A percentile compares a stretch with the other conserved stretches of the same genome.
Evolutionary conservation across 2,888 invertebrate species (phyloP).

Genomic region (Bunonema sp.): DNA sequence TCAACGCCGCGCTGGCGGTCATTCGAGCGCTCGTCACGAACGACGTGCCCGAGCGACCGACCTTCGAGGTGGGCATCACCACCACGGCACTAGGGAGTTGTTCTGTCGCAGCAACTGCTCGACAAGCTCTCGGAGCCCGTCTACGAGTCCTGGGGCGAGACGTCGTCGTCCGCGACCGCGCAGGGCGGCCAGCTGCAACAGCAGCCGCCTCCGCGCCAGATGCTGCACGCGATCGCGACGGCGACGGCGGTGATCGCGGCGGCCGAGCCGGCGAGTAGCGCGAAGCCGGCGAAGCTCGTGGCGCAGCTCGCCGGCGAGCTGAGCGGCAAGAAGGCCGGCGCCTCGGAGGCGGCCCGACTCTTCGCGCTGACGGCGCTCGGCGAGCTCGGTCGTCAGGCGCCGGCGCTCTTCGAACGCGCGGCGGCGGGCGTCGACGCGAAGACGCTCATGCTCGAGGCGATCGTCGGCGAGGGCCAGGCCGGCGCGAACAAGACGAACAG

Average conservation of each 20-base stretch:
- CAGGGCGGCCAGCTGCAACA: too few species aligned
- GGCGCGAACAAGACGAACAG: constrained; percentile 53
- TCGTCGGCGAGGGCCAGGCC: neutral
- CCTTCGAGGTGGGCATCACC: constrained; percentile 27
- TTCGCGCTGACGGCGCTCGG: constrained; percentile 86
- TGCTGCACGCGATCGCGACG: constrained; percentile 86
- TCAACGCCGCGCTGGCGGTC: constrained; percentile 79
- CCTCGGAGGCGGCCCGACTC: constrained; percentile 45
- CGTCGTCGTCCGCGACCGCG: too few species aligned
- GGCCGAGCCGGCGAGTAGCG: constrained; percentile 1
- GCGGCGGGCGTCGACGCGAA: neutral
- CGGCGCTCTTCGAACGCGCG: constrained; percentile 10
- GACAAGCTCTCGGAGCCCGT: constrained; percentile 64
- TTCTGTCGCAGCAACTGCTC: constrained; percentile 61
- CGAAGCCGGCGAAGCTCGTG: constrained; percentile 10
- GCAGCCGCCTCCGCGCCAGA: constrained; percentile 51
- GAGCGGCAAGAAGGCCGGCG: constrained; percentile 1
- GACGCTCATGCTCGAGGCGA: neutral
- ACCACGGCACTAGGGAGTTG: neutral
- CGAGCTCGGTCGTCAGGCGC: constrained; percentile 64
- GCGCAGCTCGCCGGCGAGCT: constrained; percentile 16
- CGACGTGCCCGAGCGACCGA: constrained; percentile 55
- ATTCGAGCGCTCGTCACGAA: constrained; percentile 68
- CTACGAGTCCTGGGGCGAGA: constrained; percentile 34
- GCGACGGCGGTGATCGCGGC: constrained; percentile 73